Base-by-base conservation (phyloP, 2,797 vertebrate genomes). In the Gobio occitaniae region DNA sequence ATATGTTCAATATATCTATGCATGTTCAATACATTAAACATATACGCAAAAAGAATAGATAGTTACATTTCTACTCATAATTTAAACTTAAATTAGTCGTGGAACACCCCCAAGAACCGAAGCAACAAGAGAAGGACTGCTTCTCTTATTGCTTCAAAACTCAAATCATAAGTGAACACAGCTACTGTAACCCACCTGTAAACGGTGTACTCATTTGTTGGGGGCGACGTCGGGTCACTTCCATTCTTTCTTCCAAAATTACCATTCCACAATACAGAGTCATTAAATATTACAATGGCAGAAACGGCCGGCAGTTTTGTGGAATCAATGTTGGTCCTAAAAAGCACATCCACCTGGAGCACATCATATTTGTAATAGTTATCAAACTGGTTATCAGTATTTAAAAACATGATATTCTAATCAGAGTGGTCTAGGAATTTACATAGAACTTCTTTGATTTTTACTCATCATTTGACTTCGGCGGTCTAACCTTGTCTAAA, bases 251-350 rank as follows among this genome's bases (percentile, higher is more conserved):
- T 97, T 2, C 98, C 97, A 0, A 98, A 97, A 90, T 98, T 97
- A 75, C 96, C 97, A 0, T 96, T 98, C 97, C 98, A 99, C 79
- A 99, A 93, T 76, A 99, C 94, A 0, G 97, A 97, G 91, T 98
- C 96, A 0, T 97, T 97, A 88, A 97, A 96, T 88, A 97, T 93
- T 52, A 96, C 95, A 0, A 97, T 96, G 8, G 96, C 97, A 0
- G 97, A 98, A 85, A 97, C 90, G 6, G 97, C 95, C 0, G 96
- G 96, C 19, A 97, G 92, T 32, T 92, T 95, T 0, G 94, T 95
- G 69, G 65, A 80, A n/a, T 95, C 92, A 82, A 97, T 87, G 12
- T 87, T 96, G 29, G 93, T 91, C 41, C 92, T 93, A 83, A 99
- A 91, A 77, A 96, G 92, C 12, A 25, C 0, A 32, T 97, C 97